phyloP scores from a whole-genome alignment of 2,113 vertebrate species.

The Hippotragus niger region DNA sequence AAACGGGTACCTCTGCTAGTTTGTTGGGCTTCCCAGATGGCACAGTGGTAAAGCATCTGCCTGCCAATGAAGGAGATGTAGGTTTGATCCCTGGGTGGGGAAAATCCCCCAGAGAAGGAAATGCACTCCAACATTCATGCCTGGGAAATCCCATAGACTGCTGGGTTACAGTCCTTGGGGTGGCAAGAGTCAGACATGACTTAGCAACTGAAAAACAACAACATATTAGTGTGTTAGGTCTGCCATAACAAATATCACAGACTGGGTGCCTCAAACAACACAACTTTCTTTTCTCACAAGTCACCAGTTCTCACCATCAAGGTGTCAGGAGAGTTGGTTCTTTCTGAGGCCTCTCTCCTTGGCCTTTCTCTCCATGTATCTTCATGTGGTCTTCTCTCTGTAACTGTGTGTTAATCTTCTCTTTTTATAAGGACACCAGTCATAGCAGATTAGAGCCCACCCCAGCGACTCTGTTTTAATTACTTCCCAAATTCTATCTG shows the following conservation, averaged over 20 bases:
- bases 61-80: background rate
- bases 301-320: background rate
- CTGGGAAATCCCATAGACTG: background rate
- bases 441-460: background rate
- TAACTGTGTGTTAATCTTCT: background rate
- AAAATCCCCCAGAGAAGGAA: background rate
- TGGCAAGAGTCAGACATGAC: background rate
- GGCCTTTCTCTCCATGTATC: background rate
- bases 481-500: background rate
- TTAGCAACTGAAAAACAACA: background rate
- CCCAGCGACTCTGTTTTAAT: background rate
- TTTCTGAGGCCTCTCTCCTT: background rate
- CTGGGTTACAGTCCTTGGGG: background rate
- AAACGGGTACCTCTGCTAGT: background rate
- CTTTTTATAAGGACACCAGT: background rate
- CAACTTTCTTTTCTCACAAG: background rate
- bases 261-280: background rate
- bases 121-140: background rate
- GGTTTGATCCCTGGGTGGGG: background rate
- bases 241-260: background rate
- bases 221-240: background rate
- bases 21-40: background rate
- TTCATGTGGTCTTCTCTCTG: background rate
- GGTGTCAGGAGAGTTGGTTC: background rate
- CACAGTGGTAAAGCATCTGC: background rate